Evolutionary conservation across 1,140 invertebrate species (phyloP).

Genomic region (Halesus radiatus): DNA sequence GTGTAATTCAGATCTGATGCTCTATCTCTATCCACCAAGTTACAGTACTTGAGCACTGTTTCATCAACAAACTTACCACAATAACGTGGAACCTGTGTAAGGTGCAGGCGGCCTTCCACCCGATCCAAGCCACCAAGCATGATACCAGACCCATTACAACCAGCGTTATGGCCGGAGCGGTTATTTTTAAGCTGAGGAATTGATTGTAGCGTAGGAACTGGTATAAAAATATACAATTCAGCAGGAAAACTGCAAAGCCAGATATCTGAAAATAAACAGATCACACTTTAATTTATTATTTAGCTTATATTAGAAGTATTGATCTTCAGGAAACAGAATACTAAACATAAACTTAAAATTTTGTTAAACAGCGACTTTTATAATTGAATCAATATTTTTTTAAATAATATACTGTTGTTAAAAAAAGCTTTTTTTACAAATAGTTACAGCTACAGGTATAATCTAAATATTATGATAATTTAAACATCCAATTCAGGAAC

Average conservation of each 20-base stretch:
- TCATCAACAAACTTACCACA: slow-evolving; percentile 61
- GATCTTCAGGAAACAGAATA: too few relatives aligned
- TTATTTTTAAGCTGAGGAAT: slow-evolving; percentile 67
- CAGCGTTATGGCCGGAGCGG: slow-evolving; percentile 67
- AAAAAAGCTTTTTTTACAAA: too few relatives aligned
- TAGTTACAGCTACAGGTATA: too few relatives aligned
- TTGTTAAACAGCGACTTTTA: too few relatives aligned
- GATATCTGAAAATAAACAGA: slow-evolving; percentile 67
- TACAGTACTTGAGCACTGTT: too few relatives aligned
- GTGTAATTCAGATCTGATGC: too few relatives aligned
- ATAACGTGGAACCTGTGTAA: slow-evolving; percentile 69
- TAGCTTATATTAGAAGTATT: background rate
- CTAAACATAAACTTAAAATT: too few relatives aligned
- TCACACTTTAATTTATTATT: background rate
- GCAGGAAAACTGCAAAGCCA: slow-evolving; percentile 66
- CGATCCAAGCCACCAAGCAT: slow-evolving; percentile 68
- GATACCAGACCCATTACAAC: slow-evolving; percentile 69
- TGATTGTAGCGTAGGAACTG: slow-evolving; percentile 67
- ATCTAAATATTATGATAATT: too few relatives aligned
- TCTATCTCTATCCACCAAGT: too few relatives aligned
- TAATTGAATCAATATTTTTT: too few relatives aligned
- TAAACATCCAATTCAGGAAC: too few relatives aligned
- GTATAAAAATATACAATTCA: slow-evolving; percentile 70
- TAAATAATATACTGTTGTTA: too few relatives aligned
- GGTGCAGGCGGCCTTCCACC: slow-evolving; percentile 69